Evolutionary conservation across 2,888 invertebrate genomes (phyloP), one percentile per base, ranked within the genome.

Genomic region (Lordiphosa andalusiaca): DNA sequence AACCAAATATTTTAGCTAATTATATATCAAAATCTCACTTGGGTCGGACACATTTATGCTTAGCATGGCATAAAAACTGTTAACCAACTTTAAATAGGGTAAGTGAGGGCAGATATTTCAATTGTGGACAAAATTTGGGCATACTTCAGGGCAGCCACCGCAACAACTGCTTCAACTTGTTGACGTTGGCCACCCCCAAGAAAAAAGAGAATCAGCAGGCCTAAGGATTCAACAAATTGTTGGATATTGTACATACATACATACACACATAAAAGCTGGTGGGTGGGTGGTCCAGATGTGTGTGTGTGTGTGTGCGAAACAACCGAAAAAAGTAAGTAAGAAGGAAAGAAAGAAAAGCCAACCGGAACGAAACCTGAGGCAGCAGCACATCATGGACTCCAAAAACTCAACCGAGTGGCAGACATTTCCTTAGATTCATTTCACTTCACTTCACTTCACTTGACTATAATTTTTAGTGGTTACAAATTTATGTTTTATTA

Each of bases 181-280:
- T 78, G 77, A 78, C 78, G 77, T 72, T 74, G 74, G 61, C 74
- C 72, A 72, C 49, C 55, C 56, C 58, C 53, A 57, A 58, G 51
- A 69, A 48, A 48, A 65, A 57, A 67, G 52, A 61, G 73, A 67
- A 78, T 73, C 80, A 67, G 52, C 72, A 75, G 73, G 69, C 73
- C 57, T 61, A 62, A 78, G 76, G 71, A 78, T 78, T 83, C 84
- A 84, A 83, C 85, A 84, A 84, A 73, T 84, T 84, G 84, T 84
- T 84, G 84, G 83, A 84, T 81, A 7, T 25, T 7, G 71, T 83
- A 53, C 52, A 56, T 65, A 60, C 52, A 51, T 49, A 54, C 23
- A 38, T 10, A 50, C 13, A 41, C 7, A 33, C 25, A 53, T 21
- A 16, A 53, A 44, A 23, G 7, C 44, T 16, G 44, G 41, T 25